Conservation (phyloP, 2,888 invertebrate species). For the Ametastegia equiseti region DNA sequence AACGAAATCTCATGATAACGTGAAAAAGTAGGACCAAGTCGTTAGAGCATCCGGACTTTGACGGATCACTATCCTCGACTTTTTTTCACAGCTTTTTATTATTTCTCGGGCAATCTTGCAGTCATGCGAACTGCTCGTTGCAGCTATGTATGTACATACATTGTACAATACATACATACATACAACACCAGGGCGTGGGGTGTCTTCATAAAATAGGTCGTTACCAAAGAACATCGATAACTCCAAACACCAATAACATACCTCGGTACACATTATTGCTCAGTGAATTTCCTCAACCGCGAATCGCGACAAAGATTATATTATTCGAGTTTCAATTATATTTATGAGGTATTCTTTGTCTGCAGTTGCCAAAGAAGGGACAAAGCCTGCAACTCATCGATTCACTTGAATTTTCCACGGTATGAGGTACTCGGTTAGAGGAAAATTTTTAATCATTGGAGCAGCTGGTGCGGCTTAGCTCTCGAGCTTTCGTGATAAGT, state of each 20-base stretch:
- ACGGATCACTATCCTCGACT: background rate
- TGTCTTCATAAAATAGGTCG: slow-evolving; percentile 3
- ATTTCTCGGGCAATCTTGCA: background rate
- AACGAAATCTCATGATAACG: background rate
- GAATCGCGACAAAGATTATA: background rate
- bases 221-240: slow-evolving; percentile 8
- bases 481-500: no score
- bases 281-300: background rate
- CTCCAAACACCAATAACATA: background rate
- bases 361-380: no score
- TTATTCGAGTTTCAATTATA: background rate
- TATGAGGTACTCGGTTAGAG: no score
- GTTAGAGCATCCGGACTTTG: slow-evolving; percentile 26
- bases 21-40: slow-evolving; percentile 13
- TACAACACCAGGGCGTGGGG: background rate
- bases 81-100: background rate
- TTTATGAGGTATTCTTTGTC: background rate
- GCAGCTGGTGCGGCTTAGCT: no score
- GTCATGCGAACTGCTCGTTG: slow-evolving; percentile 4
- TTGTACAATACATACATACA: no score
- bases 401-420: no score
- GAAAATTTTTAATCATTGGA: no score
- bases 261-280: background rate
- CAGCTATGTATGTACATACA: no score
- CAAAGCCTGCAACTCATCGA: no score